Evolutionary conservation across 2,888 invertebrate genomes (phyloP).

Genomic region (Andricus quercusramuli): DNA sequence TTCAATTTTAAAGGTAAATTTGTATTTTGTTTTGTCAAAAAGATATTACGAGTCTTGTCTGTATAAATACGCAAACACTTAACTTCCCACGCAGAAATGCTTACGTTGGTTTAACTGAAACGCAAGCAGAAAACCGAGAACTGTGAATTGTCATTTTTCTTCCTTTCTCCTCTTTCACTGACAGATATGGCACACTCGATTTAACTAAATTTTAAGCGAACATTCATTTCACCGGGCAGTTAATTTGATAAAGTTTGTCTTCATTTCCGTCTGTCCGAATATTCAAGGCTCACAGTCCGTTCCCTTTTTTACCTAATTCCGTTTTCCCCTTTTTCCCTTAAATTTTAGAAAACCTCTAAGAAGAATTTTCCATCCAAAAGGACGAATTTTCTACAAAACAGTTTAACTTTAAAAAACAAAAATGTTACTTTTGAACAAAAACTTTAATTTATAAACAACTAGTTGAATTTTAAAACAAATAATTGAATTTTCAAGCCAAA

Average conservation of each 20-base stretch:
- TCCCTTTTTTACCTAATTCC: too few species aligned
- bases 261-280: background rate
- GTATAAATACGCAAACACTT: slow-evolving; percentile 58
- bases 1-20: background rate
- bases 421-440: too few species aligned
- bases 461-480: too few species aligned
- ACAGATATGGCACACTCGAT: slow-evolving; percentile 44
- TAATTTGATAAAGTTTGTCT: background rate
- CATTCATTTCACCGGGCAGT: background rate
- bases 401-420: too few species aligned
- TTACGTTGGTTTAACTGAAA: slow-evolving; percentile 65
- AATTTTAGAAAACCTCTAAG: too few species aligned
- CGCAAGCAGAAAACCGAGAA: slow-evolving; percentile 53
- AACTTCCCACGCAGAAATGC: slow-evolving; percentile 70
- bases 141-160: slow-evolving; percentile 56
- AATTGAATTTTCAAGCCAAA: too few species aligned
- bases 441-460: too few species aligned
- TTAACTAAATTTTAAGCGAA: slow-evolving; percentile 12
- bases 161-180: slow-evolving; percentile 39
- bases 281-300: too few species aligned
- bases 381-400: too few species aligned
- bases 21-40: background rate
- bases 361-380: too few species aligned
- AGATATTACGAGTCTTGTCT: background rate
- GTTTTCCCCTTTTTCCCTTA: too few species aligned